A percentile compares a stretch with the other conserved stretches of the same genome.
These are phyloP conservation scores for Phylloscopus whistleri DNA, from an alignment of 2,113 vertebrate species.

Conservation along the genomic window DNA sequence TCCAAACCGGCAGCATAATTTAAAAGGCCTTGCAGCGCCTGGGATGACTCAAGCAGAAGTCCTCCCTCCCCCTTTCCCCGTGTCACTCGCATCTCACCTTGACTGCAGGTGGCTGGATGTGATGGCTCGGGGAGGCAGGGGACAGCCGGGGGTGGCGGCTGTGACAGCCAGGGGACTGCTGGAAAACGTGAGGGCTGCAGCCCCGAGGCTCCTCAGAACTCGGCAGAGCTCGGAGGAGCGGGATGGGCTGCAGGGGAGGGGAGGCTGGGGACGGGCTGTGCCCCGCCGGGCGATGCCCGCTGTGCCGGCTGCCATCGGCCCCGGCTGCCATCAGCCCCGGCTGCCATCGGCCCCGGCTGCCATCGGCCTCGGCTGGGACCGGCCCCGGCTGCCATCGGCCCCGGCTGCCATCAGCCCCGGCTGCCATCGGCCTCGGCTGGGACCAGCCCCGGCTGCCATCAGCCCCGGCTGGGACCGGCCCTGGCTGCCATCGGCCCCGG, in stretches of 20 bases:
- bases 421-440: not conserved
- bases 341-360: not conserved
- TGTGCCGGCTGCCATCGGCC: fast-evolving
- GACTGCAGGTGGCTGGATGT: not conserved
- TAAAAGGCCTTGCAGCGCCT: not conserved
- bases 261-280: not conserved
- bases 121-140: not conserved
- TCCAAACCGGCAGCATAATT: not conserved
- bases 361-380: too few species aligned
- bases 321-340: not conserved
- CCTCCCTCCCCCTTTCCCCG: not conserved
- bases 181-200: not conserved
- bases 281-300: not conserved
- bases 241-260: fast-evolving
- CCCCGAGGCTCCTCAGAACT: not conserved
- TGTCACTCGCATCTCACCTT: not conserved
- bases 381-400: not conserved
- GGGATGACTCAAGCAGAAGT: not conserved
- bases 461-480: too few species aligned
- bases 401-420: not conserved
- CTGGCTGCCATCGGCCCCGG: too few species aligned
- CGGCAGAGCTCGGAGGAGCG: fast-evolving
- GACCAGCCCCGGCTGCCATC: too few species aligned
- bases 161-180: not conserved
- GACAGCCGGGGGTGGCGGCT: not conserved